These are phyloP conservation scores for Synanceia verrucosa DNA, from an alignment of 2,797 vertebrate genomes.

Conservation along the genomic window DNA sequence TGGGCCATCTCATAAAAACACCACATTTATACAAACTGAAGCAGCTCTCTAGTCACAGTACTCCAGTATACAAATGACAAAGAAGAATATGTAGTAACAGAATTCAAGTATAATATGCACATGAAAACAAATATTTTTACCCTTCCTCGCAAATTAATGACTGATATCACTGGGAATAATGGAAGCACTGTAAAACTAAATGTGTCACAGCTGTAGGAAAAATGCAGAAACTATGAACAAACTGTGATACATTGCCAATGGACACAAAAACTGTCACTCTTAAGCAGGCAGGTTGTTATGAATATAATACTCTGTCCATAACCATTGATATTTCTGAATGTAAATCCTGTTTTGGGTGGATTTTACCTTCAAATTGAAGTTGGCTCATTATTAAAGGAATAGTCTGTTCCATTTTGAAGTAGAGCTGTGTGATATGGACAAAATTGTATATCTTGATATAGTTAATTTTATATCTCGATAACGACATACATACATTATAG, in stretches of 20 bases:
- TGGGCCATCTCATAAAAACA: background rate
- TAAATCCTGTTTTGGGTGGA: conserved; percentile 10
- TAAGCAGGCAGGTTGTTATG: background rate
- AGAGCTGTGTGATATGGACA: too few relatives aligned
- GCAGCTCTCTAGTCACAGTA: background rate
- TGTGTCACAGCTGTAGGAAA: conserved; percentile 14
- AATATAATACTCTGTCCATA: conserved; percentile 4
- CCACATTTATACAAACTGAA: conserved; percentile 12
- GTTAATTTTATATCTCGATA: too few relatives aligned
- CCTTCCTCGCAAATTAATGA: background rate
- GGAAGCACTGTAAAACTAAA: background rate
- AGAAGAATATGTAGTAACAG: background rate
- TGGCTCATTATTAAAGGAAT: background rate
- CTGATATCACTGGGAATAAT: background rate
- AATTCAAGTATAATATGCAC: background rate
- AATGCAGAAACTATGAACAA: background rate
- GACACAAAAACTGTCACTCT: conserved; percentile 11
- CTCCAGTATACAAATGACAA: background rate
- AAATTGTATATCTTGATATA: too few relatives aligned
- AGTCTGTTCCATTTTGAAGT: too few relatives aligned
- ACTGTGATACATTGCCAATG: background rate
- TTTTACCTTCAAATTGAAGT: background rate
- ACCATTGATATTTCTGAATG: background rate
- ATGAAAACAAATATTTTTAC: background rate
- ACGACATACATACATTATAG: too few relatives aligned